Conservation (phyloP, 2,113 vertebrate genomes). For the Cichladusa arquata region DNA sequence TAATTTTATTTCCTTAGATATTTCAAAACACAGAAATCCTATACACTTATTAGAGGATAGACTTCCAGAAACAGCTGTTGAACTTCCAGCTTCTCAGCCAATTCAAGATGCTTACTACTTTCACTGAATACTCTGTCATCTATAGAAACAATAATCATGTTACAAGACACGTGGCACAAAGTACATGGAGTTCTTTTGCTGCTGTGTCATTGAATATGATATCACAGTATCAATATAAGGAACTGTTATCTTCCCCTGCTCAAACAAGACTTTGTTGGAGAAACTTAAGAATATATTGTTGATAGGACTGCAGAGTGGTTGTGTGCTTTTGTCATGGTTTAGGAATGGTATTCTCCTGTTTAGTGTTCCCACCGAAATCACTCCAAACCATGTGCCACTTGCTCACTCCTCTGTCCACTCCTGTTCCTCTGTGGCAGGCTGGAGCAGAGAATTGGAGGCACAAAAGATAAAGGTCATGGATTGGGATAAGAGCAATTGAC, state of each 20-base stretch:
- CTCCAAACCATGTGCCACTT: neutral
- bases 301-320: neutral
- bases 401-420: fast-evolving
- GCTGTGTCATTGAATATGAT: neutral
- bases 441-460: neutral
- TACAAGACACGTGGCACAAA: neutral
- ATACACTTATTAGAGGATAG: neutral
- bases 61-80: neutral
- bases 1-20: neutral
- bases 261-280: neutral
- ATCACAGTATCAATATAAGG: neutral
- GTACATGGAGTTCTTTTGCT: neutral
- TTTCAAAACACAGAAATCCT: neutral
- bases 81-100: neutral
- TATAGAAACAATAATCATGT: neutral
- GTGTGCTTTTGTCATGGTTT: neutral
- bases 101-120: neutral
- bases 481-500: neutral
- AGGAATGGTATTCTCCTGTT: neutral
- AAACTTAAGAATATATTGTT: neutral
- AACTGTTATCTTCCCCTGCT: neutral
- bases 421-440: neutral
- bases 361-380: neutral
- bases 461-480: neutral
- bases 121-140: neutral